Evolutionary conservation across 2,888 invertebrate species (phyloP).

Genomic region (Coelogynopora nodosa): DNA sequence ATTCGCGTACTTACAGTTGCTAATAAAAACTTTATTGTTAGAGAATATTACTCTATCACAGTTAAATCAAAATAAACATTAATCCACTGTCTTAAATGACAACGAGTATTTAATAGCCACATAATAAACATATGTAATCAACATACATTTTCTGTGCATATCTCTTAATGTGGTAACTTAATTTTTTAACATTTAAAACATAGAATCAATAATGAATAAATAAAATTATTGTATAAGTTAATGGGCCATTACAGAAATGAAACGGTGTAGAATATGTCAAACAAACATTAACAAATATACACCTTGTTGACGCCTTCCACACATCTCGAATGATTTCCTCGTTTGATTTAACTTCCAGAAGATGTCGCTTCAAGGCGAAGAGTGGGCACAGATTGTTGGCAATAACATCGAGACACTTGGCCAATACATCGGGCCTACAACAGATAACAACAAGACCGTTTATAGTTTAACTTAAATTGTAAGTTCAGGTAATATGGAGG

Average conservation of each 20-base stretch:
- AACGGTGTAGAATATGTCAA: too few relatives aligned
- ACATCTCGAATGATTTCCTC: not conserved
- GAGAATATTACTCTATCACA: too few relatives aligned
- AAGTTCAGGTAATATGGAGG: too few relatives aligned
- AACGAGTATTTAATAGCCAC: too few relatives aligned
- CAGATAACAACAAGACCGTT: not conserved
- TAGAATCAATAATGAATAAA: not conserved
- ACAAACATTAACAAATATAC: too few relatives aligned
- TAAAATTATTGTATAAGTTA: not conserved
- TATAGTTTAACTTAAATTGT: not conserved
- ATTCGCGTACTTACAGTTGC: too few relatives aligned
- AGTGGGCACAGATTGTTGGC: not conserved
- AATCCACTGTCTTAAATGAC: too few relatives aligned
- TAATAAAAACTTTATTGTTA: too few relatives aligned
- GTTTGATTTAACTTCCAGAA: not conserved
- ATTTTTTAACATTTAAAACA: not conserved
- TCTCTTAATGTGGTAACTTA: too few relatives aligned
- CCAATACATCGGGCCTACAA: not conserved
- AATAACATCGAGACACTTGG: not conserved
- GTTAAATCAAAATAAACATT: too few relatives aligned
- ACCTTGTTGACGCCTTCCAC: slow-evolving; percentile 10
- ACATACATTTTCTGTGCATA: too few relatives aligned
- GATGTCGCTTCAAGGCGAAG: not conserved
- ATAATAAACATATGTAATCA: too few relatives aligned
- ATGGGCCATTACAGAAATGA: not conserved